These are phyloP conservation scores for Varecia variegata DNA, from an alignment of 2,797 vertebrate genomes.

Conservation along the genomic window DNA sequence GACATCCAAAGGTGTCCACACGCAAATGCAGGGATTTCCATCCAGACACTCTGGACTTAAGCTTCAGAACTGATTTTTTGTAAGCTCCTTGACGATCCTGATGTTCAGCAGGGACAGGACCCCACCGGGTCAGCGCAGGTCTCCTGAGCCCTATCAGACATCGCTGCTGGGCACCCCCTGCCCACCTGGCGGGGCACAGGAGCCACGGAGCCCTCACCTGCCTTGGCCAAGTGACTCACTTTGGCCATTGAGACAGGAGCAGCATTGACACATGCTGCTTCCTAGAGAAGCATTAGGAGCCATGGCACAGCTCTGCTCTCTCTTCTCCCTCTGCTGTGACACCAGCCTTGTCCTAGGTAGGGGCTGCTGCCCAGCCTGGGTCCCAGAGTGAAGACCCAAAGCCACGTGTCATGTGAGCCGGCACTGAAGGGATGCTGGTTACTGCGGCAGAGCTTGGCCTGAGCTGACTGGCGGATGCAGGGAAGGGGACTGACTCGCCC, in stretches of 20 bases:
- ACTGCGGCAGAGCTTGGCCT: not conserved
- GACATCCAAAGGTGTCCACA: accelerated
- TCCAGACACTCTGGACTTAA: no score
- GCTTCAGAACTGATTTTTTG: not conserved
- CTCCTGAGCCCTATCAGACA: no score
- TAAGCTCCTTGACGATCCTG: not conserved
- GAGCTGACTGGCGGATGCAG: not conserved
- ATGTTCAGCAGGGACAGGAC: not conserved
- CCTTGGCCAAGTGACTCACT: not conserved
- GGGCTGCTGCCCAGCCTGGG: not conserved
- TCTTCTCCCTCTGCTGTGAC: not conserved
- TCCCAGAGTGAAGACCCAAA: no score
- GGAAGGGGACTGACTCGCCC: not conserved
- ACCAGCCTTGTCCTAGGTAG: not conserved
- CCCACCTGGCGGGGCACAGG: not conserved
- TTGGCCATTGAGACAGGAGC: not conserved
- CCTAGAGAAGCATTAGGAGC: no score
- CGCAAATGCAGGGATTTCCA: accelerated
- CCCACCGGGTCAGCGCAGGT: accelerated
- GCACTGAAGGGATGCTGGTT: no score
- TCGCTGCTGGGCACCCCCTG: accelerated
- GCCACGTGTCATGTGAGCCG: accelerated
- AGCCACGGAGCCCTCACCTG: not conserved
- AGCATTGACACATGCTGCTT: no score
- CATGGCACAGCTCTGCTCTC: accelerated